Percentiles rank a stretch among this genome's conserved stretches.
phyloP scores from a whole-genome alignment of 92 coral and sea anemone species.

The Phymanthus crucifer region DNA sequence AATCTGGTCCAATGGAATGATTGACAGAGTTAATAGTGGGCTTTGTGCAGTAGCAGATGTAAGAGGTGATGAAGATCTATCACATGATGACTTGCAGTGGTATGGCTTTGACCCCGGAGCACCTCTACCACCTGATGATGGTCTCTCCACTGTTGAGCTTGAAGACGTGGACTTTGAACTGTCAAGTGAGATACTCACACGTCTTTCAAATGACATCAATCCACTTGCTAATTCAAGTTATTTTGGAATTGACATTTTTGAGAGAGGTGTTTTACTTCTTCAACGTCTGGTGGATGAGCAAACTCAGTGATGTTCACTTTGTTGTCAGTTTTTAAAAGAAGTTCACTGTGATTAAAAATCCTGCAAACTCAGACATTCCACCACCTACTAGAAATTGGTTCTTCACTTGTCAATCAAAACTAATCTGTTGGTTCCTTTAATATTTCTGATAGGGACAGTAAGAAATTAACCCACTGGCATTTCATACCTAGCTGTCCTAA shows the following conservation, averaged over 20 bases:
- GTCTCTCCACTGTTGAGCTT: slow-evolving; percentile 58
- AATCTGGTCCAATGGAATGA: slow-evolving; percentile 74
- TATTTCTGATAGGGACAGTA: not conserved
- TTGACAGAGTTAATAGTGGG: slow-evolving; percentile 58
- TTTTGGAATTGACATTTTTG: slow-evolving; percentile 62
- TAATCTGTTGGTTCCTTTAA: not conserved
- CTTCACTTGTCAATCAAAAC: not conserved
- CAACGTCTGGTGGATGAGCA: slow-evolving; percentile 1
- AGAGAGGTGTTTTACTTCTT: slow-evolving; percentile 18
- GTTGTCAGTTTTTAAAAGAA: not conserved
- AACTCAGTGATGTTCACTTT: not conserved
- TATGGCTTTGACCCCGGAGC: slow-evolving; percentile 72
- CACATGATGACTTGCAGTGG: slow-evolving; percentile 51
- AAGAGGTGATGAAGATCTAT: slow-evolving; percentile 48
- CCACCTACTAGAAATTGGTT: not conserved
- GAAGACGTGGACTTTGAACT: slow-evolving; percentile 44
- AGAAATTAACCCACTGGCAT: not conserved
- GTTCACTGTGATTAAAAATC: not conserved
- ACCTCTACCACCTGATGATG: slow-evolving; percentile 69
- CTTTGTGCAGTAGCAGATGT: slow-evolving; percentile 72
- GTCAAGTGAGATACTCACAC: slow-evolving; percentile 44
- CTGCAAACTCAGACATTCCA: not conserved
- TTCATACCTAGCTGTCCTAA: not conserved
- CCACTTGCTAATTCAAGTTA: slow-evolving; percentile 48
- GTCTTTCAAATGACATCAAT: slow-evolving; percentile 43